Percentiles rank a stretch among this genome's conserved stretches.
These are phyloP conservation scores for Zophobas morio DNA, from an alignment of 1,140 invertebrate species.

Conservation along the genomic window DNA sequence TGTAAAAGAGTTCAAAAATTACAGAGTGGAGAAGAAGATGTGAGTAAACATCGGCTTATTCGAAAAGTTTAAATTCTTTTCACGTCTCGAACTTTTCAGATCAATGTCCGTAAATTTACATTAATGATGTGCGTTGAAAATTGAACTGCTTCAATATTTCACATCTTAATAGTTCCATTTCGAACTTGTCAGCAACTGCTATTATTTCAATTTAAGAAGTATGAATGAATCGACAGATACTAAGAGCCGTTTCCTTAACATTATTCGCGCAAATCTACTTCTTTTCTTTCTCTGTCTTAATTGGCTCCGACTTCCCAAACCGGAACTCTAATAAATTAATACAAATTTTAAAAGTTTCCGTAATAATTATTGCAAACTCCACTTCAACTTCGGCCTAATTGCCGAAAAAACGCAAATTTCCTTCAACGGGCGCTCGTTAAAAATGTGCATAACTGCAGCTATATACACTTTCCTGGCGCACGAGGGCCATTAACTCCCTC, in stretches of 20 bases:
- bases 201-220: constrained; percentile 55
- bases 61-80: constrained; percentile 55
- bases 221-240: constrained; percentile 51
- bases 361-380: constrained; percentile 38
- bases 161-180: constrained; percentile 54
- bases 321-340: constrained; percentile 38
- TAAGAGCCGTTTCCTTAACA: constrained; percentile 47
- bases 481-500: too few species aligned
- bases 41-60: constrained; percentile 37
- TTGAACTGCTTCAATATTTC: constrained; percentile 55
- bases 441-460: constrained; percentile 15
- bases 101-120: constrained; percentile 57
- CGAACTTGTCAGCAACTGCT: constrained; percentile 55
- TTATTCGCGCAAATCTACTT: constrained; percentile 43
- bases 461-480: neutral
- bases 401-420: constrained; percentile 15
- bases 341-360: constrained; percentile 36
- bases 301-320: constrained; percentile 6
- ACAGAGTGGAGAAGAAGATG: constrained; percentile 20
- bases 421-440: constrained; percentile 13
- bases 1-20: constrained; percentile 32
- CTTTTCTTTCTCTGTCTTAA: constrained; percentile 27
- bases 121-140: constrained; percentile 57
- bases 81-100: constrained; percentile 53
- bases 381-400: constrained; percentile 22